Conservation (phyloP, 2,888 invertebrate species). For the Brassicogethes aeneus region DNA sequence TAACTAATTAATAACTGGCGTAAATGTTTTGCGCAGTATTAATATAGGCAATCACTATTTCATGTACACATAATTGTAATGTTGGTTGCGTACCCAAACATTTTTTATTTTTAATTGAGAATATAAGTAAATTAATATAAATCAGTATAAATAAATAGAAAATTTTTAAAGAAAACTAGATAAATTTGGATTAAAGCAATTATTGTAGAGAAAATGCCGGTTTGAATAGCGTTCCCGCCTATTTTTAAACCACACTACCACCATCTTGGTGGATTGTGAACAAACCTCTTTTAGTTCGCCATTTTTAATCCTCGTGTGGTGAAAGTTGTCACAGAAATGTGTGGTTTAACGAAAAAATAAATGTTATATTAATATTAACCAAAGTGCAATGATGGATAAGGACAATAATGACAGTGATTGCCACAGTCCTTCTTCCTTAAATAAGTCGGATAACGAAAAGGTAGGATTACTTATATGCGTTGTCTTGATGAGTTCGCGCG, state of each 20-base stretch:
- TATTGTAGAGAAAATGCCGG: too few species aligned
- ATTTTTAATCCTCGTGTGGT: constrained; percentile 42
- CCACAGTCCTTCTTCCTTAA: constrained; percentile 21
- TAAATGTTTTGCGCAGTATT: too few species aligned
- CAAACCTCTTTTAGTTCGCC: constrained; percentile 27
- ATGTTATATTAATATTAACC: constrained; percentile 24
- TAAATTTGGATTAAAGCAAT: too few species aligned
- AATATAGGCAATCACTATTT: too few species aligned
- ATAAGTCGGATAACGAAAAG: constrained; percentile 31
- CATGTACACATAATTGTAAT: too few species aligned
- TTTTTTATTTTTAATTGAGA: too few species aligned
- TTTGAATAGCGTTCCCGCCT: constrained; percentile 1
- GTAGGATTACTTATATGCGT: constrained; percentile 30
- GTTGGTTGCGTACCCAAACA: too few species aligned
- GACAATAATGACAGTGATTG: constrained; percentile 29
- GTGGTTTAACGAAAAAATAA: constrained; percentile 25
- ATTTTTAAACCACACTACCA: background rate
- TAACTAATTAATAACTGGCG: too few species aligned
- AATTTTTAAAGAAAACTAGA: too few species aligned
- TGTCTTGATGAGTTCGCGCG: constrained; percentile 33
- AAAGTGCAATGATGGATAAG: constrained; percentile 34
- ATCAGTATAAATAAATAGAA: too few species aligned
- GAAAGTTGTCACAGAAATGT: constrained; percentile 39
- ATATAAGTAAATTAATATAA: too few species aligned
- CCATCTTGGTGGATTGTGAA: constrained; percentile 19